Evolutionary conservation across 2,888 invertebrate genomes (phyloP).

Genomic region (Pyrocoelia pectoralis): DNA sequence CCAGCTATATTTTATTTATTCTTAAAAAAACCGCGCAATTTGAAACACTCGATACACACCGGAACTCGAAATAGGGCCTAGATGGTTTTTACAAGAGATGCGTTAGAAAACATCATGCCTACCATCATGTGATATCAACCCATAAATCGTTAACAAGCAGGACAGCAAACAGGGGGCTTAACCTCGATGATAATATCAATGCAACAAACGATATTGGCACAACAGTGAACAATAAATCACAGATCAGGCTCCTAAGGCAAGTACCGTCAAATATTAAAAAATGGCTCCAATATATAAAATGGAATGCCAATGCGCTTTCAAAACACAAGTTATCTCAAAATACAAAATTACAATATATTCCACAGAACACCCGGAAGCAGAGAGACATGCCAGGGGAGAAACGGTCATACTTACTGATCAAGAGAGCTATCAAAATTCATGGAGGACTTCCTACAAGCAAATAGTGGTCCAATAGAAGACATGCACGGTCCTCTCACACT

Average conservation of each 20-base stretch:
- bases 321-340: conserved; percentile 8
- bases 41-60: no score
- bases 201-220: conserved; percentile 21
- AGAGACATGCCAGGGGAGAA: conserved; percentile 18
- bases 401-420: no score
- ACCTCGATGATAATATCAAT: conserved; percentile 18
- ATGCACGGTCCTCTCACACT: conserved; percentile 24
- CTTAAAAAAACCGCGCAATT: no score
- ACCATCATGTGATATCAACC: no score
- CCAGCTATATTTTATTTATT: no score
- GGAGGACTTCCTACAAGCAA: conserved; percentile 33
- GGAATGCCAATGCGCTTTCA: neutral
- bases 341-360: conserved; percentile 14
- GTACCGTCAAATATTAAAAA: neutral
- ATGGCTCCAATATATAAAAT: conserved; percentile 5
- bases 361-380: conserved; percentile 15
- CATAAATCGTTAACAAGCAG: no score
- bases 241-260: conserved; percentile 1
- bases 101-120: no score
- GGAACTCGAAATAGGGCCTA: no score
- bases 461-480: no score
- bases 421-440: conserved; percentile 29
- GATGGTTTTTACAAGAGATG: no score
- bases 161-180: conserved; percentile 14
- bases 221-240: conserved; percentile 5